Conservation (phyloP, 2,113 vertebrate genomes). For the Xerus inauris region DNA sequence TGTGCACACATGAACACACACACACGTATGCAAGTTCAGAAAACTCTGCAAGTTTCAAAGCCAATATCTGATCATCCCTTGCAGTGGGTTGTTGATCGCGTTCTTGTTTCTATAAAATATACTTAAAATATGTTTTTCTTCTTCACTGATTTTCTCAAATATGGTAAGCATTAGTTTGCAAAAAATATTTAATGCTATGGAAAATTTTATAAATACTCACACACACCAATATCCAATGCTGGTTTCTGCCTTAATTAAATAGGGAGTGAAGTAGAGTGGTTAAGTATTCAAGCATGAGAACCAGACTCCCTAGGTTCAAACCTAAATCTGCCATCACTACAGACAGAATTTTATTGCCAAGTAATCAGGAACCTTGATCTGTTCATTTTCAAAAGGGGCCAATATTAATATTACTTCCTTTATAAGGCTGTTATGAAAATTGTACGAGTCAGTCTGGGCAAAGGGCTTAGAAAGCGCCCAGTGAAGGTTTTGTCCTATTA, state of each 20-base stretch:
- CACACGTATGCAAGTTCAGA: not conserved
- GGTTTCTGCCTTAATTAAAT: not conserved
- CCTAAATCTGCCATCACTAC: not conserved
- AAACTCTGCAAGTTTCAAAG: not conserved
- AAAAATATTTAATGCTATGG: not conserved
- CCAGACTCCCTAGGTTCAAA: not conserved
- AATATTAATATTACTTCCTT: not conserved
- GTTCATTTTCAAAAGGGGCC: not conserved
- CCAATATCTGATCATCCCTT: not conserved
- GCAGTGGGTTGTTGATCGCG: not conserved
- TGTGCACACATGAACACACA: not conserved
- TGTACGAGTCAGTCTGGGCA: not conserved
- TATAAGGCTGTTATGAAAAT: not conserved
- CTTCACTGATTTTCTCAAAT: not conserved
- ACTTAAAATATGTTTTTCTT: not conserved
- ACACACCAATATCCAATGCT: not conserved
- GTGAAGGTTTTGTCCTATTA: not conserved
- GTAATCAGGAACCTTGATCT: not conserved
- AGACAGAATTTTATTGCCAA: not conserved
- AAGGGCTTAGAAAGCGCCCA: not conserved
- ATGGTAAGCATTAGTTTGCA: not conserved
- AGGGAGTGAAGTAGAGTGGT: not conserved
- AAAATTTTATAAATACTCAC: not conserved
- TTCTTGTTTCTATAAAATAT: not conserved
- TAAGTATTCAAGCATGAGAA: not conserved